A percentile compares a stretch with the other conserved stretches of the same genome.
These are phyloP conservation scores for Mythimna ferrago DNA, from an alignment of 2,888 invertebrate species.

Conservation along the genomic window DNA sequence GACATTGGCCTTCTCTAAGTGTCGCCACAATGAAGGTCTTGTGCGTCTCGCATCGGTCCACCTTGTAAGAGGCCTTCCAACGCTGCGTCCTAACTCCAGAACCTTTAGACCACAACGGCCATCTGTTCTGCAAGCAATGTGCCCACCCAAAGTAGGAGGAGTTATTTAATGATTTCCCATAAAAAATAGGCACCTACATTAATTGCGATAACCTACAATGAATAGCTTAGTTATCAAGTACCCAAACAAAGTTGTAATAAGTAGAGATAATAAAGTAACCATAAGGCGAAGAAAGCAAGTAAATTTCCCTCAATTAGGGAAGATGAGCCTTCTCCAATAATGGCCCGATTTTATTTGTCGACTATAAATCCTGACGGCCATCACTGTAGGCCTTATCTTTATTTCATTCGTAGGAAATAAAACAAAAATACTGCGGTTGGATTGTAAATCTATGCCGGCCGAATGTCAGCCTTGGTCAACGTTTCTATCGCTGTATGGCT, in stretches of 20 bases:
- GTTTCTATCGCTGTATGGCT: slow-evolving; percentile 2
- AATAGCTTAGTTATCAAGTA: slow-evolving; percentile 7
- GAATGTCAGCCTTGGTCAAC: slow-evolving; percentile 42
- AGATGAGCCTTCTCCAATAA: slow-evolving; percentile 53
- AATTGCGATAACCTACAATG: neutral
- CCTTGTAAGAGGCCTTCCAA: too few relatives aligned
- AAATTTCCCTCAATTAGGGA: slow-evolving; percentile 59
- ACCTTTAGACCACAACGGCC: too few relatives aligned
- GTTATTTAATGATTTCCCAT: too few relatives aligned
- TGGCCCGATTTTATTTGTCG: slow-evolving; percentile 61
- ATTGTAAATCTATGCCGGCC: slow-evolving; percentile 55
- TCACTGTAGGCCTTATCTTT: slow-evolving; percentile 63
- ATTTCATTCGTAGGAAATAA: slow-evolving; percentile 63
- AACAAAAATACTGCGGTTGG: slow-evolving; percentile 54
- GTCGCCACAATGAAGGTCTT: too few relatives aligned
- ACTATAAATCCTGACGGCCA: slow-evolving; percentile 60
- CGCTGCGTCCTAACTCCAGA: too few relatives aligned
- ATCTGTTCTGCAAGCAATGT: too few relatives aligned
- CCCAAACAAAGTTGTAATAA: slow-evolving; percentile 15
- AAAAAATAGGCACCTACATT: neutral
- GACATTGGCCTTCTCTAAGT: too few relatives aligned
- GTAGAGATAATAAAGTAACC: slow-evolving; percentile 33
- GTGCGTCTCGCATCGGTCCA: too few relatives aligned
- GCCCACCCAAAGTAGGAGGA: too few relatives aligned
- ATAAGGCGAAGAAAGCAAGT: slow-evolving; percentile 40